These are phyloP conservation scores for Formica exsecta DNA, from an alignment of 1,140 invertebrate species.

Conservation along the genomic window DNA sequence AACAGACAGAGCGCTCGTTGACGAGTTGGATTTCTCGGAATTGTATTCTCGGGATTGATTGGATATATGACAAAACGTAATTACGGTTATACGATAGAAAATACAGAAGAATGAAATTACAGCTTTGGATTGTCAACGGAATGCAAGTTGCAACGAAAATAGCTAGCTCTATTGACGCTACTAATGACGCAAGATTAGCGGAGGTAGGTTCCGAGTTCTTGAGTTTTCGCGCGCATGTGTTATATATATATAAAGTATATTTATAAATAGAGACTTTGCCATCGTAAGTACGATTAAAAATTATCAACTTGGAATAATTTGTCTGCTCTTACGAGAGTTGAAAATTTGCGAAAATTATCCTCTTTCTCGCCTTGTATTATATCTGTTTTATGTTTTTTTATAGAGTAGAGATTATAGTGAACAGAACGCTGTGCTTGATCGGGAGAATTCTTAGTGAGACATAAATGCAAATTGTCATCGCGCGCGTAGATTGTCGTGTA, in stretches of 20 bases:
- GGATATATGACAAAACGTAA: not conserved
- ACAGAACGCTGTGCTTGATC: not conserved
- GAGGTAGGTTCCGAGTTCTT: not conserved
- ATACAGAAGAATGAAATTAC: not conserved
- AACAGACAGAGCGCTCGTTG: not conserved
- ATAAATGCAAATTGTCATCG: not conserved
- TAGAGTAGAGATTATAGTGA: conserved; percentile 2
- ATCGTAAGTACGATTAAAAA: conserved; percentile 40
- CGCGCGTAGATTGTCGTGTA: conserved; percentile 27
- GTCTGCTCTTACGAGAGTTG: not conserved
- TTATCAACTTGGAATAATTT: conserved; percentile 31
- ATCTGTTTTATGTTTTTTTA: not conserved
- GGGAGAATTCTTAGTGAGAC: not conserved
- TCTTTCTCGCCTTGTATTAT: not conserved
- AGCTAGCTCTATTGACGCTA: conserved; percentile 2
- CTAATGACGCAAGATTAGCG: conserved; percentile 7
- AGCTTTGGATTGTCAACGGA: conserved; percentile 25
- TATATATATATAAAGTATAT: not conserved
- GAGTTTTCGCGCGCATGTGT: not conserved
- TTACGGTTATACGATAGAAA: not conserved
- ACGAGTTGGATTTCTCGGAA: conserved; percentile 10
- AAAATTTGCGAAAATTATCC: conserved; percentile 19
- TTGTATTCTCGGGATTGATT: not conserved
- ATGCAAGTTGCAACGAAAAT: conserved; percentile 38
- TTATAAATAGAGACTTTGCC: not conserved